Conservation (phyloP, 2,113 vertebrate genomes). For the Eira barbara region DNA sequence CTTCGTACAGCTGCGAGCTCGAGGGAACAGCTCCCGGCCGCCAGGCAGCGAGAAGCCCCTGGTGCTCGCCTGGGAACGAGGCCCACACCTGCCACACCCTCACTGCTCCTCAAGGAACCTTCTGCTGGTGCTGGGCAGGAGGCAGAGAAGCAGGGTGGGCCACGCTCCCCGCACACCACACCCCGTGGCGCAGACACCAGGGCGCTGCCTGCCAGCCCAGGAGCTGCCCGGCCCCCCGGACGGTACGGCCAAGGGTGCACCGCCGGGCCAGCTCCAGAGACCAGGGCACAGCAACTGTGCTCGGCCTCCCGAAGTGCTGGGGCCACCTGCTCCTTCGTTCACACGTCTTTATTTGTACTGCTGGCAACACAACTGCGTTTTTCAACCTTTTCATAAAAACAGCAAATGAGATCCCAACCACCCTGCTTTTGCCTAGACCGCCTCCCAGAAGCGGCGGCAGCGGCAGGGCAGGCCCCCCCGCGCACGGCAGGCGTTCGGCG, state of each 20-base stretch:
- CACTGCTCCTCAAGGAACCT: not conserved
- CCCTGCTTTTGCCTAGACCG: not conserved
- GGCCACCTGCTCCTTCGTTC: accelerated
- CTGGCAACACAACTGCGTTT: accelerated
- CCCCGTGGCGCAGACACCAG: accelerated
- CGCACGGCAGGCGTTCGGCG: accelerated
- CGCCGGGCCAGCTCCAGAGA: not conserved
- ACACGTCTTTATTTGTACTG: accelerated
- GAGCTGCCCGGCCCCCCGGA: not conserved
- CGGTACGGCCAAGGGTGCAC: accelerated
- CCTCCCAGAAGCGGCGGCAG: not conserved
- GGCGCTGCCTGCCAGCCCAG: not conserved
- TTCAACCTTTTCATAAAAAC: not conserved
- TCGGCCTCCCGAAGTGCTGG: accelerated
- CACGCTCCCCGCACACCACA: accelerated
- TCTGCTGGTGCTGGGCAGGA: not conserved
- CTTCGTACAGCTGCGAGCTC: accelerated
- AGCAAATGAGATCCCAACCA: accelerated
- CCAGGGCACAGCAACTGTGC: accelerated
- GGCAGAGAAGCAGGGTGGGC: not conserved
- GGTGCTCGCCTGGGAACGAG: accelerated
- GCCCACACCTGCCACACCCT: too few relatives aligned
- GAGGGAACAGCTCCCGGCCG: accelerated
- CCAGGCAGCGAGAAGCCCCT: not conserved
- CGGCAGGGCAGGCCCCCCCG: not conserved